These are phyloP conservation scores for Epizoanthus fatuus DNA, from an alignment of 92 coral and sea anemone genomes.

Conservation along the genomic window DNA sequence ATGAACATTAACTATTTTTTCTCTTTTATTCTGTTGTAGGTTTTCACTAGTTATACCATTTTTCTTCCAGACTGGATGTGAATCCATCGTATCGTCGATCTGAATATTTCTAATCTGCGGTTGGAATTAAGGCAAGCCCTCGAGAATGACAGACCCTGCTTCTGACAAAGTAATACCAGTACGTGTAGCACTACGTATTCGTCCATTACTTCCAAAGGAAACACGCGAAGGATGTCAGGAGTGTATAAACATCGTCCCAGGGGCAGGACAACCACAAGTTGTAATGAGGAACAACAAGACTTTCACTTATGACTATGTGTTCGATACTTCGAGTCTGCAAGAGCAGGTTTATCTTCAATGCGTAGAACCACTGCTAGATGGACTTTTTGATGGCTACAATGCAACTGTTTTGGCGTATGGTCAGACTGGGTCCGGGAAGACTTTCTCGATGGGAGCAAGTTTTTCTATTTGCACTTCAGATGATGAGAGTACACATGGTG, in stretches of 20 bases:
- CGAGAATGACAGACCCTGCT: slow-evolving; percentile 80
- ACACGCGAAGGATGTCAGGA: slow-evolving; percentile 90
- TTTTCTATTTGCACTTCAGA: slow-evolving; percentile 73
- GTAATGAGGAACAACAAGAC: slow-evolving; percentile 93
- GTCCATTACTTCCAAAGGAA: slow-evolving; percentile 92
- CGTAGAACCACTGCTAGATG: slow-evolving; percentile 85
- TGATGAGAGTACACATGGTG: slow-evolving; percentile 78
- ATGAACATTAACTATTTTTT: no score
- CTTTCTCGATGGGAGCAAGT: slow-evolving; percentile 96
- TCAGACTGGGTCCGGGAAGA: slow-evolving; percentile 98
- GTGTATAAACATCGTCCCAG: slow-evolving; percentile 83
- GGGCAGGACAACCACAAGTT: slow-evolving; percentile 94
- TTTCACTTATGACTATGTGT: slow-evolving; percentile 94
- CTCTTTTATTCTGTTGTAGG: no score
- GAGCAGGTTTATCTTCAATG: slow-evolving; percentile 77
- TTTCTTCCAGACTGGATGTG: no score
- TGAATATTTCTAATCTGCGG: no score
- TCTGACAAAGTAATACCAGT: slow-evolving; percentile 93
- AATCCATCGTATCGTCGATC: no score
- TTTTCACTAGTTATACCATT: no score
- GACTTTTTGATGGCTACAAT: slow-evolving; percentile 90
- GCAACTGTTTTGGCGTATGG: slow-evolving; percentile 98
- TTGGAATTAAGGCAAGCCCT: no score
- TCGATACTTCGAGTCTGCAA: slow-evolving; percentile 75
- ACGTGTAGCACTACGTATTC: slow-evolving; percentile 88